phyloP scores from a whole-genome alignment of 2,797 vertebrate genomes.

The Lithobates pipiens region DNA sequence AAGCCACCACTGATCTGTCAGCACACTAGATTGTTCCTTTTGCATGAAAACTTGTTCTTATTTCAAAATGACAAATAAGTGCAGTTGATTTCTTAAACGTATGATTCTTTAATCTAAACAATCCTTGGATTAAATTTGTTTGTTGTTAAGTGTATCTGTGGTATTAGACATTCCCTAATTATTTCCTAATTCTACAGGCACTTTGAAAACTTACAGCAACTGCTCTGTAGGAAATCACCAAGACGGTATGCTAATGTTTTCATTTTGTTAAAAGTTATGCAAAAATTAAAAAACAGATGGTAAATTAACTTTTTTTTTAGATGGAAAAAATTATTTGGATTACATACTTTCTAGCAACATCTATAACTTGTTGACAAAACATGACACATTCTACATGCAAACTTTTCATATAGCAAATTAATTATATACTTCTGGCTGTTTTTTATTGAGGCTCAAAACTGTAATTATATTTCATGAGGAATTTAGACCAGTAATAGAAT shows the following conservation, averaged over 20 bases:
- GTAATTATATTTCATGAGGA: not conserved
- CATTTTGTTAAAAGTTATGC: not conserved
- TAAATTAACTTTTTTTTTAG: not conserved
- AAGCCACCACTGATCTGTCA: too few species aligned
- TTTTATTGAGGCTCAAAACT: not conserved
- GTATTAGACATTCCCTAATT: too few species aligned
- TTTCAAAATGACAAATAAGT: too few species aligned
- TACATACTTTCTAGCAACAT: not conserved
- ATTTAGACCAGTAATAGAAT: not conserved
- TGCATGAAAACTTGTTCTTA: too few species aligned
- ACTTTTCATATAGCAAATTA: not conserved
- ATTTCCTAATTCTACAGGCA: too few species aligned
- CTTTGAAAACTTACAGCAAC: too few species aligned
- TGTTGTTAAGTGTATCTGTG: too few species aligned
- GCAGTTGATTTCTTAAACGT: too few species aligned
- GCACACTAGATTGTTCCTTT: too few species aligned
- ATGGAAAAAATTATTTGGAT: not conserved
- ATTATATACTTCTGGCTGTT: slow-evolving; percentile 1
- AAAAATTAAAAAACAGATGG: not conserved
- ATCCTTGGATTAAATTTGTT: too few species aligned
- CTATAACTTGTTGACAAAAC: slow-evolving; percentile 11
- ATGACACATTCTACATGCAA: not conserved
- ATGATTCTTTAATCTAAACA: too few species aligned
- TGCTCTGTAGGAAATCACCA: not conserved
- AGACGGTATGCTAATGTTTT: not conserved